A percentile compares a stretch with the other conserved stretches of the same genome.
These are phyloP conservation scores for Strix occidentalis DNA, from an alignment of 2,797 vertebrate species.

Conservation along the genomic window DNA sequence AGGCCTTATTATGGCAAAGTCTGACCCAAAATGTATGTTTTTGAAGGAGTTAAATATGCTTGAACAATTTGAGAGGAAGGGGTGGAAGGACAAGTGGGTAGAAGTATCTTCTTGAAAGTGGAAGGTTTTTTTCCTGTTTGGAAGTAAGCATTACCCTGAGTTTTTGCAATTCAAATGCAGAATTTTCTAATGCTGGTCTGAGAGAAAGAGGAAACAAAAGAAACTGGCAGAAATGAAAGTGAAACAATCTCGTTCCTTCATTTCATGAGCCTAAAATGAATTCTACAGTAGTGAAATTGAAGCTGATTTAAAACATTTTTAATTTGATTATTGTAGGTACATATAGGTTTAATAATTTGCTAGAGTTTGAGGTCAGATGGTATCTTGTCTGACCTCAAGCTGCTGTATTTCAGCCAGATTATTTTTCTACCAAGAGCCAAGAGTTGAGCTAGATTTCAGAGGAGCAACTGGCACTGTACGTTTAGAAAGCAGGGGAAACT, in stretches of 20 bases:
- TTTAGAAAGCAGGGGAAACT: not conserved
- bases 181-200: not conserved
- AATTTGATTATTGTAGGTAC: not conserved
- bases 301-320: not conserved
- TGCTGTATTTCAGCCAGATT: conserved; percentile 9
- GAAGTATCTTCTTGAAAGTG: not conserved
- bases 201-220: not conserved
- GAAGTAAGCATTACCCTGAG: not conserved
- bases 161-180: conserved; percentile 30
- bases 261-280: not conserved
- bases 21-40: not conserved
- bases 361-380: not conserved
- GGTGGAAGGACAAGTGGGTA: not conserved
- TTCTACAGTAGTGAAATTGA: not conserved
- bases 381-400: not conserved
- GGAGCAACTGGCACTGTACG: not conserved
- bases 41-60: not conserved
- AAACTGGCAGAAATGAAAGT: conserved; percentile 56
- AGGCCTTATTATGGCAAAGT: not conserved
- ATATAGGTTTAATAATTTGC: not conserved
- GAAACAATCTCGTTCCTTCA: not conserved
- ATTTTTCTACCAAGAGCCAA: not conserved
- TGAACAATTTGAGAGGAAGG: not conserved
- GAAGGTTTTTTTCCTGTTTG: not conserved
- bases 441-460: not conserved